Percentiles rank a stretch among this genome's conserved stretches.
Evolutionary conservation across 2,113 vertebrate species (phyloP).

Genomic region (Etia nguti): DNA sequence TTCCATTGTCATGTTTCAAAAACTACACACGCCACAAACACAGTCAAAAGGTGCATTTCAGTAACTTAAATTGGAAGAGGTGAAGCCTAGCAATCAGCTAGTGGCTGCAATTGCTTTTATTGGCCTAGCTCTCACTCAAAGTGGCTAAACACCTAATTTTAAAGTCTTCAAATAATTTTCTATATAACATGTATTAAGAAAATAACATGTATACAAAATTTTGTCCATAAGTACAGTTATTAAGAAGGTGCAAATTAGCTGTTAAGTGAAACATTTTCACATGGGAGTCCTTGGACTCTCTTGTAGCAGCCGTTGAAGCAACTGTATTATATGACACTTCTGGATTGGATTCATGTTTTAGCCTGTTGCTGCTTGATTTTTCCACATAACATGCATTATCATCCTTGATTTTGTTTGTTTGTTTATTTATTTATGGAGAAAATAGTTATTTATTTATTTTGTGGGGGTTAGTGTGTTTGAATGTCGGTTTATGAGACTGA

Average conservation of each 20-base stretch:
- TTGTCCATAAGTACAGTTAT: not conserved
- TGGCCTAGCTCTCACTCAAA: not conserved
- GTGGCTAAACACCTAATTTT: not conserved
- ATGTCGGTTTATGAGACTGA: not conserved
- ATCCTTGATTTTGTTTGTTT: not conserved
- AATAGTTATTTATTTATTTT: not conserved
- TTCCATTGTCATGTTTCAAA: not conserved
- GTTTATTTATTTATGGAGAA: not conserved
- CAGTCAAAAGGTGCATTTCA: not conserved
- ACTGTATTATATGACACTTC: not conserved
- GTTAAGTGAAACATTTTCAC: not conserved
- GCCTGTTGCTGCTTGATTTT: no score
- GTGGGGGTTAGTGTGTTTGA: not conserved
- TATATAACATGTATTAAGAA: not conserved
- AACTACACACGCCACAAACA: not conserved
- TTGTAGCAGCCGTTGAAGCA: not conserved
- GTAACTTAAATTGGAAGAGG: not conserved
- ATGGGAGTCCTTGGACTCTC: not conserved
- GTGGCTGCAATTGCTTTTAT: not conserved
- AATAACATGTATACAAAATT: not conserved
- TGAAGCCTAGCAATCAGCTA: not conserved
- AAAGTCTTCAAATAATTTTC: not conserved
- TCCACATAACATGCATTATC: not conserved
- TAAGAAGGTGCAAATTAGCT: not conserved
- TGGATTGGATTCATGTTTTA: not conserved